A percentile compares a stretch with the other conserved stretches of the same genome.
Conservation (phyloP, 2,888 invertebrate genomes). For the Chymomyza amoena region DNA sequence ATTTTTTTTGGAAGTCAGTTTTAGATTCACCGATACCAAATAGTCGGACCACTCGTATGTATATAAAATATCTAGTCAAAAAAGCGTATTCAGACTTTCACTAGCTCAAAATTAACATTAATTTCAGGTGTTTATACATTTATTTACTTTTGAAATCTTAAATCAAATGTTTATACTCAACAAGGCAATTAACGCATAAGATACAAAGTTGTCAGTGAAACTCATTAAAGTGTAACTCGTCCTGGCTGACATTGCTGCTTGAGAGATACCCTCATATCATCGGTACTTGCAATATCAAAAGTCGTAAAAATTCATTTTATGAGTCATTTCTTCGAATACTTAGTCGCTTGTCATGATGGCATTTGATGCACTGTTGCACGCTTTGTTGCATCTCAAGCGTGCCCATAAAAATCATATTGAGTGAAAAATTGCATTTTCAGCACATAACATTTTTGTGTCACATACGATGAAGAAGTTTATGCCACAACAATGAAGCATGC, state of each 20-base stretch:
- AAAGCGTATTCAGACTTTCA: too few species aligned
- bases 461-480: constrained; percentile 4
- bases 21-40: too few species aligned
- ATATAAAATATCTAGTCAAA: too few species aligned
- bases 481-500: constrained; percentile 1
- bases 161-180: neutral
- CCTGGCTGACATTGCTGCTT: neutral
- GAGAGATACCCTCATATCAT: neutral
- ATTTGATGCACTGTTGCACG: constrained; percentile 1
- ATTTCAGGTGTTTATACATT: neutral
- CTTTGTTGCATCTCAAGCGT: constrained; percentile 8
- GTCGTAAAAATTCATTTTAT: constrained; percentile 33
- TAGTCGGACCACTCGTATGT: too few species aligned
- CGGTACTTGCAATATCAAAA: neutral
- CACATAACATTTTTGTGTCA: constrained; percentile 40
- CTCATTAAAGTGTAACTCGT: neutral
- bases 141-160: too few species aligned
- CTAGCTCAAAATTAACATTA: neutral
- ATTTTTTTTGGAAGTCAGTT: too few species aligned
- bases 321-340: constrained; percentile 27
- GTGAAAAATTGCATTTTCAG: constrained; percentile 48
- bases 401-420: constrained; percentile 46
- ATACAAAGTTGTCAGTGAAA: constrained; percentile 1
- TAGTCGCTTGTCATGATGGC: constrained; percentile 12
- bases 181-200: neutral